These are phyloP conservation scores for Thunnus thynnus DNA, from an alignment of 2,113 vertebrate species.

Conservation along the genomic window DNA sequence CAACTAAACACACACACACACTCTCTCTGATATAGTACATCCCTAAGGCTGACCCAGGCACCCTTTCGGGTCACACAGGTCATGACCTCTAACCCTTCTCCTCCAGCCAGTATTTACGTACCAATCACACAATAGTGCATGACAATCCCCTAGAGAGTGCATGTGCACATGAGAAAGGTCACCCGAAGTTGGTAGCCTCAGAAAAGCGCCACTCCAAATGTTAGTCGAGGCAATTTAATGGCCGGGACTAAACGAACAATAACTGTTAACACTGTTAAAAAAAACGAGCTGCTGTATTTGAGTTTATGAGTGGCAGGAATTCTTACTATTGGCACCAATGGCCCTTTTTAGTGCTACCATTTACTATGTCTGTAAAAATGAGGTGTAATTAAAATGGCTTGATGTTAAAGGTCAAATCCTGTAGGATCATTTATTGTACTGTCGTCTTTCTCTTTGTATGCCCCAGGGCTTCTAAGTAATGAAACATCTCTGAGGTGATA, in stretches of 20 bases:
- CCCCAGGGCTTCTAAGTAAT: slow-evolving; percentile 36
- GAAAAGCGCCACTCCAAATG: slow-evolving; percentile 33
- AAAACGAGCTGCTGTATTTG: slow-evolving; percentile 12
- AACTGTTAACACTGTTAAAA: slow-evolving; percentile 15
- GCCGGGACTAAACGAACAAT: slow-evolving; percentile 49
- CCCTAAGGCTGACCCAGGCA: slow-evolving; percentile 22
- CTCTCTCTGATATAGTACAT: slow-evolving; percentile 11
- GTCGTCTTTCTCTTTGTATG: slow-evolving; percentile 11
- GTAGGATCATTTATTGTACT: slow-evolving; percentile 37
- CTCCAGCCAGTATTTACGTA: slow-evolving; percentile 50
- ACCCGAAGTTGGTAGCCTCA: slow-evolving; percentile 31
- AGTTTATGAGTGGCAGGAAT: slow-evolving; percentile 58
- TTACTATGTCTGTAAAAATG: slow-evolving; percentile 40
- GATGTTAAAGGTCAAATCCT: slow-evolving; percentile 58
- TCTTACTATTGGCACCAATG: slow-evolving; percentile 14
- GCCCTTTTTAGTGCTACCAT: slow-evolving; percentile 36
- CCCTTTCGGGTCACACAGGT: slow-evolving; percentile 38
- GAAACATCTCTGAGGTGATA: slow-evolving; percentile 38
- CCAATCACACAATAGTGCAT: slow-evolving; percentile 48
- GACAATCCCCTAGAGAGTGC: slow-evolving; percentile 9
- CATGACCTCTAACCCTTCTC: slow-evolving; percentile 53
- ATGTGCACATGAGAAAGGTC: slow-evolving; percentile 52
- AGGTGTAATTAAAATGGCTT: slow-evolving; percentile 46
- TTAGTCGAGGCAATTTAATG: slow-evolving; percentile 44
- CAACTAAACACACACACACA: background rate